phyloP scores from a whole-genome alignment of 2,888 invertebrate genomes.

The Thymelicus sylvestris region DNA sequence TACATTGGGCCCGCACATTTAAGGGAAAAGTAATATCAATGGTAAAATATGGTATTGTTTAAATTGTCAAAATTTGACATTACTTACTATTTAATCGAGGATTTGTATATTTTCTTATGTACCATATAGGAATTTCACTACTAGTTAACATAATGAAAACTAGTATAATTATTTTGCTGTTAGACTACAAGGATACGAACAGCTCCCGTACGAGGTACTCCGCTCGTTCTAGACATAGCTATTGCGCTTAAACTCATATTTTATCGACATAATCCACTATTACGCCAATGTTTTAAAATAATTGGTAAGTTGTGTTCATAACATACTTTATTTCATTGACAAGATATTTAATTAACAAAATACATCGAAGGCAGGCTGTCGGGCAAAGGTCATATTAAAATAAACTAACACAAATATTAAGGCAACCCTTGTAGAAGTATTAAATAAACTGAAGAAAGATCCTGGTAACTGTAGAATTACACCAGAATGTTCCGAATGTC shows the following conservation, averaged over 20 bases:
- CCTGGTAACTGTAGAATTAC: neutral
- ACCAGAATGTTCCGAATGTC: slow-evolving; percentile 13
- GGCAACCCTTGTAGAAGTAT: neutral
- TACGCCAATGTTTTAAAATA: slow-evolving; percentile 1
- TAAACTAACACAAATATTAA: neutral
- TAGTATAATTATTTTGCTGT: slow-evolving; percentile 33
- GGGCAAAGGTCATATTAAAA: slow-evolving; percentile 1
- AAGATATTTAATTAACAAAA: neutral
- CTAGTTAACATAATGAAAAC: neutral
- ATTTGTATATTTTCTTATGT: neutral
- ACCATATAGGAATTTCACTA: neutral
- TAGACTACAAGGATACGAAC: slow-evolving; percentile 37
- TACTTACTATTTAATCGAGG: too few species aligned
- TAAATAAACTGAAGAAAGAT: too few species aligned
- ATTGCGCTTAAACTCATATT: slow-evolving; percentile 25
- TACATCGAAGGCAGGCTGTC: slow-evolving; percentile 20
- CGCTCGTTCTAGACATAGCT: slow-evolving; percentile 35
- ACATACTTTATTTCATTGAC: slow-evolving; percentile 3
- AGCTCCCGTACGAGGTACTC: slow-evolving; percentile 35
- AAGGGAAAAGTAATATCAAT: too few species aligned
- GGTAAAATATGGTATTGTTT: too few species aligned
- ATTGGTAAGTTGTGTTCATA: slow-evolving; percentile 31
- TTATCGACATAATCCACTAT: slow-evolving; percentile 9
- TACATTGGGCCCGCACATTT: too few species aligned
- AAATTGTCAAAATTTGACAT: too few species aligned